Base-by-base conservation (phyloP, 2,113 vertebrate genomes). In the Mormyrus lacerda region DNA sequence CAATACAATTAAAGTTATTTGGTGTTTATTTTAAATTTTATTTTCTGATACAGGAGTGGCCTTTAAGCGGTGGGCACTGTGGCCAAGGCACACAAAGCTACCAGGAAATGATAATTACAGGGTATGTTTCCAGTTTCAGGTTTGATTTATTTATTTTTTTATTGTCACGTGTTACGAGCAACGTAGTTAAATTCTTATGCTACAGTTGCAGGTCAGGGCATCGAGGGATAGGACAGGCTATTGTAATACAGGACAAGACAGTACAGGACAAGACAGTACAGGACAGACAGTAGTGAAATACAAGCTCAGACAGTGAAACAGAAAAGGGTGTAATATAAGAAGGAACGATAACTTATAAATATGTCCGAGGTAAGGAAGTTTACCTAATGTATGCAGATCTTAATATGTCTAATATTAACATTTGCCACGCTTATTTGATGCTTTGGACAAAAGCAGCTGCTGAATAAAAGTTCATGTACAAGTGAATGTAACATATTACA, bases 91-190 rank as follows among this genome's bases (percentile, higher is more conserved):
- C 97, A 90, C 98, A 98, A 89, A 99, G 97, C 93, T 99, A 99
- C 93, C 96, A 98, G 91, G 98, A 99, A 94, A 98, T 99, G 93
- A 98, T 99, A 91, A 97, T 99, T 94, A 99, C 98, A 87, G 98
- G 98, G 98, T 99, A 94, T 95, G 97, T 95, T 53, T 21, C 27
- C 15, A 42, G 8, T 45, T 47, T 19, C 82, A 51, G 19, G 8
- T 55, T 55, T 6, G 53, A 55, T 21, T 55, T 5, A 6, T 51
- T 6, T 42, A n/a, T n/a, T 15, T 3, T 85, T 11, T 47, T 47
- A 15, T 21, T 24, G 82, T 84, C 8, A 31, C 27, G 1, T 69
- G n/a, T 31, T 31, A 27, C n/a, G 24, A 10, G 61, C n/a, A 31
- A 11, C 27, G 8, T n/a, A 3, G n/a, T 69, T 69, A 31, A 69